These are phyloP conservation scores for Scomberomorus guttatus DNA, from an alignment of 2,797 vertebrate species.

Conservation along the genomic window DNA sequence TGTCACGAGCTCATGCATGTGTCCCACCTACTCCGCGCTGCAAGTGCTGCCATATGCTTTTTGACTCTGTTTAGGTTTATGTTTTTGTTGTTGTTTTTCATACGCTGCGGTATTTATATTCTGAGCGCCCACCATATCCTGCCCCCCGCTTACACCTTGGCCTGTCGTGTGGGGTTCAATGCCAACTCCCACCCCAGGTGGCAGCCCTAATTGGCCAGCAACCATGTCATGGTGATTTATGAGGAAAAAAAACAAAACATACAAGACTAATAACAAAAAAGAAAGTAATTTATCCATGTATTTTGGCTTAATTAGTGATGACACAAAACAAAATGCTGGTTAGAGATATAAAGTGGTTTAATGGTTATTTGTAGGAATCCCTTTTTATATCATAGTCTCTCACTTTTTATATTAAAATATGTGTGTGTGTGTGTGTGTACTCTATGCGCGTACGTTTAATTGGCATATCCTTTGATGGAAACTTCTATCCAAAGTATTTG, in stretches of 20 bases:
- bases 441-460: conserved; percentile 27
- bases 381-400: conserved; percentile 29
- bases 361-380: conserved; percentile 33
- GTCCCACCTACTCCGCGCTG: conserved; percentile 31
- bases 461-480: conserved; percentile 4
- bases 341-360: conserved; percentile 28
- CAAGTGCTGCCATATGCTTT: conserved; percentile 63
- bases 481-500: conserved; percentile 11
- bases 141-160: conserved; percentile 57
- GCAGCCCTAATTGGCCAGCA: conserved; percentile 57
- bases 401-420: conserved; percentile 17
- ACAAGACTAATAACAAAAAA: conserved; percentile 15
- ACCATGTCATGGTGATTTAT: conserved; percentile 46
- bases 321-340: conserved; percentile 17
- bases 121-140: conserved; percentile 53
- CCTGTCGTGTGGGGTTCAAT: conserved; percentile 45
- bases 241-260: conserved; percentile 9
- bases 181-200: conserved; percentile 61
- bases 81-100: conserved; percentile 59
- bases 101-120: conserved; percentile 47
- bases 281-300: conserved; percentile 2
- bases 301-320: conserved; percentile 32
- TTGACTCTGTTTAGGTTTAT: conserved; percentile 35
- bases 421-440: background rate
- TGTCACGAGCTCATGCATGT: conserved; percentile 7